phyloP scores from a whole-genome alignment of 2,888 invertebrate genomes.

The Drosophila gaucha region DNA sequence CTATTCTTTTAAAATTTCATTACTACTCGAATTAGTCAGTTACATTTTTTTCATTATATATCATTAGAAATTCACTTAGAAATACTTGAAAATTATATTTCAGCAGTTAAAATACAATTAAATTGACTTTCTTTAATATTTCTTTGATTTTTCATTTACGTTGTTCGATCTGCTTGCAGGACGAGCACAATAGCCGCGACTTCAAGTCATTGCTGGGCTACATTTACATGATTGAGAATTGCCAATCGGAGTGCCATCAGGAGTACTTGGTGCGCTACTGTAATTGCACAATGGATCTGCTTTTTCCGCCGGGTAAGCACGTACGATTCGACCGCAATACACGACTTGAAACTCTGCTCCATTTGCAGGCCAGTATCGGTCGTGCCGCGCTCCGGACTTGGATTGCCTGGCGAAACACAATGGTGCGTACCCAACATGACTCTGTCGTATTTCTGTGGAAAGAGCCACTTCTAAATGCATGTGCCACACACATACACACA shows the following conservation, averaged over 20 bases:
- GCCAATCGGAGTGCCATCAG: constrained; percentile 83
- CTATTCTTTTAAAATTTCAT: too few species aligned
- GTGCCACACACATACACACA: not conserved
- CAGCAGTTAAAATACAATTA: too few species aligned
- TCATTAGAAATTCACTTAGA: too few species aligned
- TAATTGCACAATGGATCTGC: constrained; percentile 83
- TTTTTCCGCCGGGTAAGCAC: constrained; percentile 83
- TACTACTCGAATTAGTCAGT: too few species aligned
- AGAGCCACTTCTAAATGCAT: constrained; percentile 3
- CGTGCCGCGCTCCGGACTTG: constrained; percentile 77
- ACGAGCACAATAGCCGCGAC: constrained; percentile 73
- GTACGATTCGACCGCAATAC: constrained; percentile 31
- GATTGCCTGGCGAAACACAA: constrained; percentile 80
- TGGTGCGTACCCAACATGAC: constrained; percentile 60
- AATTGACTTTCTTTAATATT: too few species aligned
- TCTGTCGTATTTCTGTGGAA: not conserved
- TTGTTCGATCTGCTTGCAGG: constrained; percentile 50
- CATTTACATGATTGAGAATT: constrained; percentile 83
- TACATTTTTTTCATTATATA: too few species aligned
- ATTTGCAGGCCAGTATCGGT: constrained; percentile 67
- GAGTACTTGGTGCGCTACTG: constrained; percentile 82
- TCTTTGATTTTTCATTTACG: not conserved
- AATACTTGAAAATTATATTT: too few species aligned
- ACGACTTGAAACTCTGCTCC: constrained; percentile 25
- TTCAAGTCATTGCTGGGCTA: constrained; percentile 81